Conservation (phyloP, 2,113 vertebrate species). For the Lathamus discolor region DNA sequence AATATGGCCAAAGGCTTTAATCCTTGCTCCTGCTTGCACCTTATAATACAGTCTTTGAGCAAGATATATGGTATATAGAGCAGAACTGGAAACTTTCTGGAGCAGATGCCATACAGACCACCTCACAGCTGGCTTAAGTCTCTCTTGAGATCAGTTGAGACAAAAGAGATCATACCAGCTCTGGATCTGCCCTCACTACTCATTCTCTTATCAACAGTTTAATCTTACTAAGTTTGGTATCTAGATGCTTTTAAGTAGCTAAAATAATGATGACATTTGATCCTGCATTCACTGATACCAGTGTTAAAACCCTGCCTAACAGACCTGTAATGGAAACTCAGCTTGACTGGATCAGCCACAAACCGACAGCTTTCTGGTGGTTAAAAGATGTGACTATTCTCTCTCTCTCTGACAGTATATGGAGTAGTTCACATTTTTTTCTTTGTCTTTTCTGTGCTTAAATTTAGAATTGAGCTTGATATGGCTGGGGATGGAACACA, state of each 20-base stretch:
- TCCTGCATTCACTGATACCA: not conserved
- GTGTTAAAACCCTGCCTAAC: not conserved
- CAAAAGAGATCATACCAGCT: not conserved
- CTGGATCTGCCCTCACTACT: not conserved
- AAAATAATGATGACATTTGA: not conserved
- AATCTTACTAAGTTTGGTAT: not conserved
- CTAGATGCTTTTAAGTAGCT: not conserved
- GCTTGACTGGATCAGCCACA: not conserved
- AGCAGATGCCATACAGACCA: not conserved
- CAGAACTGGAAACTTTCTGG: not conserved
- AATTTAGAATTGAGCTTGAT: not conserved
- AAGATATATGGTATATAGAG: not conserved
- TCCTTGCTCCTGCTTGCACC: not conserved
- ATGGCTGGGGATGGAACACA: not conserved
- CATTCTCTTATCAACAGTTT: not conserved
- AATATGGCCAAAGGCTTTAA: not conserved
- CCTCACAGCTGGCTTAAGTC: not conserved
- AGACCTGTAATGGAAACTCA: not conserved
- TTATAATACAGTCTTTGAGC: not conserved
- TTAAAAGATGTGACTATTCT: not conserved
- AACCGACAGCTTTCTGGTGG: not conserved
- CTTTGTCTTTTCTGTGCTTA: not conserved
- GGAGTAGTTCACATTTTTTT: not conserved
- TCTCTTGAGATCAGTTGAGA: not conserved
- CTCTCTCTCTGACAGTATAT: not conserved